Conservation (phyloP, 2,797 vertebrate genomes). For the Gadopsis bispinosus region DNA sequence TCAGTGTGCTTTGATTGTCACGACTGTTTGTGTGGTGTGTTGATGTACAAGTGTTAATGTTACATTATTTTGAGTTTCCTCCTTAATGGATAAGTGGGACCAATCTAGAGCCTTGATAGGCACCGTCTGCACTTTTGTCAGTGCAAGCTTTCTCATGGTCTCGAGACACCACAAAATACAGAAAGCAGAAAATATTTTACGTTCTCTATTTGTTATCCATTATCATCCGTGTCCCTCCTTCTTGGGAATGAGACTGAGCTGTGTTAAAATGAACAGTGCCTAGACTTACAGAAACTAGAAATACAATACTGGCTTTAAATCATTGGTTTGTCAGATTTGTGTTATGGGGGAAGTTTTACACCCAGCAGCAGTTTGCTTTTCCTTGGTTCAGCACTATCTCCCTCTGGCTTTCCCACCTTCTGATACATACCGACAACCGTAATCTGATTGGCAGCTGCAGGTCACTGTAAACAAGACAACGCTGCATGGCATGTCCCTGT, state of each 20-base stretch:
- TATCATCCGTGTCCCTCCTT: slow-evolving; percentile 4
- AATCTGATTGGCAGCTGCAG: slow-evolving; percentile 66
- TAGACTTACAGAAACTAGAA: not conserved
- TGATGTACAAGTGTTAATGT: slow-evolving; percentile 40
- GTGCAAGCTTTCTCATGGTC: not conserved
- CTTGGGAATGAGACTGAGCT: slow-evolving; percentile 22
- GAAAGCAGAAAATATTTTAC: slow-evolving; percentile 20
- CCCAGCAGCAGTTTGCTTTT: slow-evolving; percentile 17
- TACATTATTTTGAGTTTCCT: slow-evolving; percentile 32
- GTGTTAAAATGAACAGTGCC: not conserved
- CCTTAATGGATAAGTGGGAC: slow-evolving; percentile 21
- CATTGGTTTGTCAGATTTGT: slow-evolving; percentile 18
- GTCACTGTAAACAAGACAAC: slow-evolving; percentile 54
- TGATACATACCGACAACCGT: slow-evolving; percentile 54
- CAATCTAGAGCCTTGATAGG: slow-evolving; percentile 15
- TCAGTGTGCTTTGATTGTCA: slow-evolving; percentile 32
- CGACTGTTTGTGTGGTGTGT: slow-evolving; percentile 35
- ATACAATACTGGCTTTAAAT: slow-evolving; percentile 10
- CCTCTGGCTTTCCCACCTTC: slow-evolving; percentile 20
- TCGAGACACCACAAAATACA: not conserved
- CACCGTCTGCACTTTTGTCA: slow-evolving; percentile 27
- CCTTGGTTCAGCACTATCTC: slow-evolving; percentile 19
- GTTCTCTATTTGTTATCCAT: slow-evolving; percentile 39
- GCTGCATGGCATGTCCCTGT: slow-evolving; percentile 36
- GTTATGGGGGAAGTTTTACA: slow-evolving; percentile 15